Conservation (phyloP, 2,113 vertebrate species). For the Athene cunicularia region DNA sequence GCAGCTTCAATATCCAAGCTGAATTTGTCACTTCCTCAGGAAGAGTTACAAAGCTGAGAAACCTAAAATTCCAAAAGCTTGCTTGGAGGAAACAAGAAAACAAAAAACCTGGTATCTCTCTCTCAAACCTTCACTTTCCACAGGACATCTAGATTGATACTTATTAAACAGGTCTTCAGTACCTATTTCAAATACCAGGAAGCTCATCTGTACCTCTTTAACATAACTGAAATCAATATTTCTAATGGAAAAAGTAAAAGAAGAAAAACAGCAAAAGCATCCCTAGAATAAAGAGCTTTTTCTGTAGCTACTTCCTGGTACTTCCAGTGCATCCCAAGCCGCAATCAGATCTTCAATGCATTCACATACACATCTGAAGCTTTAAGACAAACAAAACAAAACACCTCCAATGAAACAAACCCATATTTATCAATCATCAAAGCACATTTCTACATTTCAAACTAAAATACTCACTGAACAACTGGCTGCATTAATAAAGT, state of each 20-base stretch:
- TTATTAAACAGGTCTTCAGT: neutral
- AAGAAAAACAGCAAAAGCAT: neutral
- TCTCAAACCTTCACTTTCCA: neutral
- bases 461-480: neutral
- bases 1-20: neutral
- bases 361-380: neutral
- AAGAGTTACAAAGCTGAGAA: neutral
- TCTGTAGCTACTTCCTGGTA: neutral
- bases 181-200: neutral
- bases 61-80: neutral
- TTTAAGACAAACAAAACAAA: neutral
- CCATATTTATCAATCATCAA: constrained; percentile 49
- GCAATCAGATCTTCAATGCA: neutral
- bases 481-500: neutral
- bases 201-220: neutral
- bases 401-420: neutral
- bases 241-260: neutral
- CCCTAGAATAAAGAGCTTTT: neutral
- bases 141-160: neutral
- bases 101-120: neutral
- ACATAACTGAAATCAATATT: neutral
- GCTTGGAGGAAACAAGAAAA: neutral
- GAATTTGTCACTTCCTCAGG: neutral
- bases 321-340: neutral
- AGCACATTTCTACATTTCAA: constrained; percentile 46